These are phyloP conservation scores for Drosophila teissieri DNA, from an alignment of 1,140 invertebrate genomes.

Conservation along the genomic window DNA sequence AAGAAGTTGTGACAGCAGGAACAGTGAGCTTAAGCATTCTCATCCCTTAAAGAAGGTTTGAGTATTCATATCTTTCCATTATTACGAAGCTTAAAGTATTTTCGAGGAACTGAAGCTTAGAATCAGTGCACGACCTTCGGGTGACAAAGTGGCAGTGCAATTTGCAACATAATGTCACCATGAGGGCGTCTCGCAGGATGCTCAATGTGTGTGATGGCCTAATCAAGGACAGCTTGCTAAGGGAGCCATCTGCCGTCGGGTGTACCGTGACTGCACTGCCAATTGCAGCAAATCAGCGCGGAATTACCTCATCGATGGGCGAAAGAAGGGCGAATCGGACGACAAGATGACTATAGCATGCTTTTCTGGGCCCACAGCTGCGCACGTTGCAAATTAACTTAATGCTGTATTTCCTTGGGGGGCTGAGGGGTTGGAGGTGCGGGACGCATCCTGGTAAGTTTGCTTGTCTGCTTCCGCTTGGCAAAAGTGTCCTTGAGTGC, in stretches of 20 bases:
- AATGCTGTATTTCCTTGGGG: slow-evolving; percentile 58
- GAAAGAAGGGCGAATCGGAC: background rate
- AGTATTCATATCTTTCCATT: too few relatives aligned
- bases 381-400: slow-evolving; percentile 81
- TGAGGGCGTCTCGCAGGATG: slow-evolving; percentile 34
- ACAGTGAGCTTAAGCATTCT: too few relatives aligned
- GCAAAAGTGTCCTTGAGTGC: slow-evolving; percentile 79
- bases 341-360: slow-evolving; percentile 22
- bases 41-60: background rate
- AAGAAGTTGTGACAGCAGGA: background rate
- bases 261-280: slow-evolving; percentile 67
- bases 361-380: slow-evolving; percentile 23
- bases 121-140: slow-evolving; percentile 19
- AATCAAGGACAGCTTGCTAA: slow-evolving; percentile 54
- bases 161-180: slow-evolving; percentile 57
- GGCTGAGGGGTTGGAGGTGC: background rate
- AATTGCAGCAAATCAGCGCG: slow-evolving; percentile 71
- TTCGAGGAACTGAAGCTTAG: background rate
- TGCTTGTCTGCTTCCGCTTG: slow-evolving; percentile 73
- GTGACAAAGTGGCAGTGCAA: slow-evolving; percentile 58
- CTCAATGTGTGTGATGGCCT: slow-evolving; percentile 63
- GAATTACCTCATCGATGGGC: slow-evolving; percentile 72
- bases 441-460: slow-evolving; percentile 50
- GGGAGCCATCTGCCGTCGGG: background rate
- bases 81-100: background rate